Evolutionary conservation across 2,113 vertebrate species (phyloP).

Genomic region (Psilopogon haemacephalus): DNA sequence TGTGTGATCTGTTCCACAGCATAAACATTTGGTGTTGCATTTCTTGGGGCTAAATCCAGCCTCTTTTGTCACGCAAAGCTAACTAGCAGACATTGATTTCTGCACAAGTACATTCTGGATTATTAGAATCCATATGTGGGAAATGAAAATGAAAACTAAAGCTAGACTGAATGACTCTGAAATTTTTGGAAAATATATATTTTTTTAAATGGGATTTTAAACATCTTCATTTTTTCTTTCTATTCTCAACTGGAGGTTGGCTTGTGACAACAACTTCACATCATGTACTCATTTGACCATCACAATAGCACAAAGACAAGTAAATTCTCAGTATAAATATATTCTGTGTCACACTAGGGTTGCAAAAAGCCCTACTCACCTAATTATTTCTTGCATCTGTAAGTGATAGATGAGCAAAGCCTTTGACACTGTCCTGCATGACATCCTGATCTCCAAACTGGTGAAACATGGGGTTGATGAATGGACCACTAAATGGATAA

Average conservation of each 20-base stretch:
- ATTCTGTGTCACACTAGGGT: background rate
- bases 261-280: background rate
- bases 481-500: no score
- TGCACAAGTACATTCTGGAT: background rate
- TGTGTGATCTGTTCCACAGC: background rate
- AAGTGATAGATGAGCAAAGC: background rate
- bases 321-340: background rate
- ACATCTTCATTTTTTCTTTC: background rate
- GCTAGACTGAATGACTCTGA: background rate
- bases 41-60: background rate
- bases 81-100: background rate
- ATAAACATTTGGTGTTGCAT: background rate
- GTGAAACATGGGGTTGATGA: no score
- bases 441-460: no score
- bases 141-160: background rate
- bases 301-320: background rate
- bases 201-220: background rate
- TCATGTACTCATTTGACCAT: background rate
- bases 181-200: background rate
- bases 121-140: background rate
- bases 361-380: background rate
- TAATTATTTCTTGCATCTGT: background rate
- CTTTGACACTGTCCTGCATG: no score
- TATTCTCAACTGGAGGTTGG: background rate
- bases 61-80: background rate